Evolutionary conservation across 2,113 vertebrate species (phyloP).

Genomic region (Epinephelus moara): DNA sequence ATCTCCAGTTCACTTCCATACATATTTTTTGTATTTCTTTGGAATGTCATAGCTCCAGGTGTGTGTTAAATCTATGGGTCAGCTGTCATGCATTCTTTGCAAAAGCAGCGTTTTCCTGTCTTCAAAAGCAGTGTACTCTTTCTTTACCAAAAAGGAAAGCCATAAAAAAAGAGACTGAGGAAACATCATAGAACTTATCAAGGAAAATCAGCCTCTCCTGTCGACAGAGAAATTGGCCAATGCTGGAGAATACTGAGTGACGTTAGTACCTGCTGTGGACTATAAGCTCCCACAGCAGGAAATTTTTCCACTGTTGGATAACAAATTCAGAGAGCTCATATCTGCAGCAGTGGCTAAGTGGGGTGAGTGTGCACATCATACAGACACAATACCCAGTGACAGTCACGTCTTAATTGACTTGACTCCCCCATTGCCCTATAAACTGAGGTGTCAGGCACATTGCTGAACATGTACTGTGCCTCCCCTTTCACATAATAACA

Average conservation of each 20-base stretch:
- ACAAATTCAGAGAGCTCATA: slow-evolving; percentile 10
- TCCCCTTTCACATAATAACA: slow-evolving; percentile 17
- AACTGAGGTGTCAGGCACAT: slow-evolving; percentile 6
- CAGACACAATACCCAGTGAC: slow-evolving; percentile 21
- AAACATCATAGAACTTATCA: slow-evolving; percentile 11
- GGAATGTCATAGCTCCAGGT: slow-evolving; percentile 3
- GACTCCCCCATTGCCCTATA: slow-evolving; percentile 3
- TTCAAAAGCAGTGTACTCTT: background rate
- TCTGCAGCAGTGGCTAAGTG: slow-evolving; percentile 12
- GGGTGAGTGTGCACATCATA: slow-evolving; percentile 27
- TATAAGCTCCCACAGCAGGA: background rate
- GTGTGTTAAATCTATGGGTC: slow-evolving; percentile 32
- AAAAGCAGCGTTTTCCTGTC: slow-evolving; percentile 10
- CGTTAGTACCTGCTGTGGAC: background rate
- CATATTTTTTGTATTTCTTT: slow-evolving; percentile 22
- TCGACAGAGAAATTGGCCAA: background rate
- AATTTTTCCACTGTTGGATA: slow-evolving; percentile 1
- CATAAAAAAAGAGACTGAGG: slow-evolving; percentile 2
- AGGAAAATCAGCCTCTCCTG: background rate
- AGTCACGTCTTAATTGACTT: slow-evolving; percentile 27
- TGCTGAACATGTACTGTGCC: slow-evolving; percentile 6
- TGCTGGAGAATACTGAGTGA: background rate
- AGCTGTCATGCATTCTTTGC: slow-evolving; percentile 33
- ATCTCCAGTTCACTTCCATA: background rate
- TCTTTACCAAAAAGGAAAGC: slow-evolving; percentile 14